These are phyloP conservation scores for Amphipoea oculea DNA, from an alignment of 2,888 invertebrate genomes.

Conservation along the genomic window DNA sequence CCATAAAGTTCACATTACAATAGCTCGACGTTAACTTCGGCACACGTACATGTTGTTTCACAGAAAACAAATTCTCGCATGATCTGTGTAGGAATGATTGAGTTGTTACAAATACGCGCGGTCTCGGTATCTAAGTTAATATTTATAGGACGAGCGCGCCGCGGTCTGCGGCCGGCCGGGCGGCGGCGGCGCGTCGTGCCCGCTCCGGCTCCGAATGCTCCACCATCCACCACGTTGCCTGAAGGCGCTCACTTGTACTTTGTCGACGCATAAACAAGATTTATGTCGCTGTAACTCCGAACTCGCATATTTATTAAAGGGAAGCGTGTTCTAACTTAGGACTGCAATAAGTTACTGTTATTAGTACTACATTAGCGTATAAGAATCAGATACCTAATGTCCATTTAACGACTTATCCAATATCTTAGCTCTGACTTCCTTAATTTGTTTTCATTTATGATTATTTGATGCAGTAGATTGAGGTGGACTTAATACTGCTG, in stretches of 20 bases:
- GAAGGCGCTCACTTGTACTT: constrained; percentile 51
- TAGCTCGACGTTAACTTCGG: constrained; percentile 4
- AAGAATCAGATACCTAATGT: constrained; percentile 55
- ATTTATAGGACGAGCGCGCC: constrained; percentile 19
- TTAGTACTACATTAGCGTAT: constrained; percentile 62
- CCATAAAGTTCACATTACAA: constrained; percentile 55
- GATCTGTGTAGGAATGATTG: constrained; percentile 59
- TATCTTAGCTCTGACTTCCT: constrained; percentile 60
- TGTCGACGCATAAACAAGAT: constrained; percentile 56
- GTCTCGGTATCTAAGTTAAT: constrained; percentile 49
- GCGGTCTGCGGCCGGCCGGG: neutral
- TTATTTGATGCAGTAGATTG: constrained; percentile 32
- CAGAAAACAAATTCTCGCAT: constrained; percentile 62
- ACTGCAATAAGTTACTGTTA: constrained; percentile 57
- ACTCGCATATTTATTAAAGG: constrained; percentile 59
- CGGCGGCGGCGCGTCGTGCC: neutral
- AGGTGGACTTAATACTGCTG: constrained; percentile 39
- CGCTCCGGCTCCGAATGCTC: constrained; percentile 1
- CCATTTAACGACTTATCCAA: constrained; percentile 55
- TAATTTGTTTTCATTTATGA: constrained; percentile 66
- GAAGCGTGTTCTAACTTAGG: constrained; percentile 54
- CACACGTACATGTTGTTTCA: constrained; percentile 39
- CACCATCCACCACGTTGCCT: constrained; percentile 28
- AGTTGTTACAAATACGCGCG: constrained; percentile 64
- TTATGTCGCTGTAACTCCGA: constrained; percentile 49